phyloP scores from a whole-genome alignment of 2,113 vertebrate genomes.

The Corvus hawaiiensis region DNA sequence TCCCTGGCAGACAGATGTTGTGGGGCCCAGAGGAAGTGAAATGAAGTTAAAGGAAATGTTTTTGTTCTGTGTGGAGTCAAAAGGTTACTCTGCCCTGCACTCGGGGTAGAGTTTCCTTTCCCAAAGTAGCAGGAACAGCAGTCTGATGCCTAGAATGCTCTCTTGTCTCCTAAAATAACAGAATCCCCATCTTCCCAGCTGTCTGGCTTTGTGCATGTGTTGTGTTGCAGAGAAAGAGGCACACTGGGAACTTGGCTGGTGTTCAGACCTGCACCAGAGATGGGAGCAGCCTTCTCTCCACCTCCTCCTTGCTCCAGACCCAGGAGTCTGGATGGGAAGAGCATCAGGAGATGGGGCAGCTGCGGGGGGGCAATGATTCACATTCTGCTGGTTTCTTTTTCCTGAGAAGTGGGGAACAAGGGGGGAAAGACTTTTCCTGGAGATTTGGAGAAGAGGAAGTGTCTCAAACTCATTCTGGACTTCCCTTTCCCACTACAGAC shows the following conservation, averaged over 20 bases:
- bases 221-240: not conserved
- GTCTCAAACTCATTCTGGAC: not conserved
- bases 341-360: not conserved
- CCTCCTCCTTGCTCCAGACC: not conserved
- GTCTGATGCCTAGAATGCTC: not conserved
- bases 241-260: not conserved
- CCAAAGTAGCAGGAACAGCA: not conserved
- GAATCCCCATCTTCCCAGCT: not conserved
- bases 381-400: not conserved
- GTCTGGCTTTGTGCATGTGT: accelerated
- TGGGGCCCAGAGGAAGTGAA: not conserved
- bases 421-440: accelerated
- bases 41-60: not conserved
- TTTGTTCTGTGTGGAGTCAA: not conserved
- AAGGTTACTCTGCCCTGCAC: not conserved
- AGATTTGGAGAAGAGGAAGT: not conserved
- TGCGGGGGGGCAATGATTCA: accelerated
- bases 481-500: not conserved
- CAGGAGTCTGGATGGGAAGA: not conserved
- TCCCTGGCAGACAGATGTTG: not conserved
- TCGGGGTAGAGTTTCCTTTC: not conserved
- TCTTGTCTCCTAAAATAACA: not conserved
- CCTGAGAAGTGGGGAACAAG: not conserved
- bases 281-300: not conserved
- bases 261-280: not conserved